Evolutionary conservation across 1,140 invertebrate genomes (phyloP), one percentile per base, ranked within the genome.

Genomic region (Drosophila micromelanica): DNA sequence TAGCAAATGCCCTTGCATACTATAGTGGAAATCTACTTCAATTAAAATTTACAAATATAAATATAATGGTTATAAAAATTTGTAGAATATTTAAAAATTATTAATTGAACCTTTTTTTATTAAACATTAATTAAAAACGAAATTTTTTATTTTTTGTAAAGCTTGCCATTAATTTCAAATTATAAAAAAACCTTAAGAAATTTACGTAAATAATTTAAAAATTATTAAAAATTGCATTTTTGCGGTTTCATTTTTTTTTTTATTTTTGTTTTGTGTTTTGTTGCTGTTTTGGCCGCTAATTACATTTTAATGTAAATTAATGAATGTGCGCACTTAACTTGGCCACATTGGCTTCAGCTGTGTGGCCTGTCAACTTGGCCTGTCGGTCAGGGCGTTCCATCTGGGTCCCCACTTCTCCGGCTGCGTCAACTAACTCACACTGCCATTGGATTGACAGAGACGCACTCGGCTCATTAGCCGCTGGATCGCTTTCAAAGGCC

Each of bases 251-350:
- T 67, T 79, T 70, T 78, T 57, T 51, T 54, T 73, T 45, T 55
- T 49, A 3, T 32, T 49, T 32, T 15, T 38, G 12, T 54, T 43
- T 17, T 43, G 51, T 27, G 37, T 51, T 9, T 69, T 65, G 43
- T 59, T 42, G 45, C 54, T 54, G 68, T 80, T 81, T 86, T 81
- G 74, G 78, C 78, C 75, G 71, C 81, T 86, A 86, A 86, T 86
- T 86, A 76, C 75, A 87, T 86, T 86, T 86, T 86, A 86, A 86
- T 86, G 82, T 87, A 82, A 87, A 86, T 86, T 86, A 86, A 86
- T 86, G 82, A 86, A 76, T 78, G 71, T 48, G 78, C 61, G 78
- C 82, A 87, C 78, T 86, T 87, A 86, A 87, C 67, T 78, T 86
- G 79, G 68, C 79, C 78, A 57, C 61, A 65, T 75, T 61, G 69